A percentile compares a stretch with the other conserved stretches of the same genome.
phyloP scores from a whole-genome alignment of 1,140 invertebrate genomes.

The Melanaphis sacchari region DNA sequence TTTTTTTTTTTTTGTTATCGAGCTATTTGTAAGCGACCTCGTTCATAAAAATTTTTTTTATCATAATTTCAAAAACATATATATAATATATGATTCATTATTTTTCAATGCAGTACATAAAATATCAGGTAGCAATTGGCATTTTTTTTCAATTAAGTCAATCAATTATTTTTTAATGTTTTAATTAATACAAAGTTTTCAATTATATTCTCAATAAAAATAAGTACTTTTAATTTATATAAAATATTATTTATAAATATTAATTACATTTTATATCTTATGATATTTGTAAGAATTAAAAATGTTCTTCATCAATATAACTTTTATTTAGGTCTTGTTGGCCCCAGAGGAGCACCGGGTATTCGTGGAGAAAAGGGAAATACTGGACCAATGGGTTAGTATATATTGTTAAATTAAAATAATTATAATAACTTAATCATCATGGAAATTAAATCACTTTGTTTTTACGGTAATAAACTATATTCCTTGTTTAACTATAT shows the following conservation, averaged over 20 bases:
- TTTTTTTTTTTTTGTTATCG: too few species aligned
- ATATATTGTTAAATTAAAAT: not conserved
- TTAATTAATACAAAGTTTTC: too few species aligned
- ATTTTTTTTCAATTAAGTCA: too few species aligned
- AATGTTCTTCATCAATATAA: not conserved
- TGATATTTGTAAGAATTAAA: not conserved
- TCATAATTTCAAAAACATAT: too few species aligned
- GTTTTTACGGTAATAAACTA: not conserved
- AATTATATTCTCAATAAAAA: too few species aligned
- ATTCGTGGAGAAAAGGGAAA: slow-evolving; percentile 79
- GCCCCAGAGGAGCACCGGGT: slow-evolving; percentile 78
- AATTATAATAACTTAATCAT: not conserved
- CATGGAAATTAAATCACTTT: not conserved
- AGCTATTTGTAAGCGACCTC: too few species aligned
- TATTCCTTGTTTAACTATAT: not conserved
- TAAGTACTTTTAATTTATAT: not conserved
- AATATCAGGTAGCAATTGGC: too few species aligned
- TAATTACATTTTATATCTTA: not conserved
- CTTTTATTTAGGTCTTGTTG: slow-evolving; percentile 63
- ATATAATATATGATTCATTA: too few species aligned
- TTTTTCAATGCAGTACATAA: too few species aligned
- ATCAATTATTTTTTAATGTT: too few species aligned
- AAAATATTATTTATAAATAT: not conserved
- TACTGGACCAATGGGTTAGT: slow-evolving; percentile 73
- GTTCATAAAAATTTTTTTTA: too few species aligned